Evolutionary conservation across 1,140 invertebrate genomes (phyloP).

Genomic region (Coelopa frigida): DNA sequence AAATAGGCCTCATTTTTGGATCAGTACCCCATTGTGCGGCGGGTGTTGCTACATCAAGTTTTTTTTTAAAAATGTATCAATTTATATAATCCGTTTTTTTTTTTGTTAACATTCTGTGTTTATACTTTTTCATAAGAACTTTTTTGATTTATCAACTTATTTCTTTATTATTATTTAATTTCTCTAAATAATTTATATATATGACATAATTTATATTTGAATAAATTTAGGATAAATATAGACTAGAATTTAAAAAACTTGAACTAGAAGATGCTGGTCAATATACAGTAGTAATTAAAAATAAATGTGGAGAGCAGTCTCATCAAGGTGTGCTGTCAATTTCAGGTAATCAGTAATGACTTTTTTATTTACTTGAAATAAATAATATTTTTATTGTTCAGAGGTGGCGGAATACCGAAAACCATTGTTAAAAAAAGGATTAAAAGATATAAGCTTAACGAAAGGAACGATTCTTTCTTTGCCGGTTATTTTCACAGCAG

Average conservation of each 20-base stretch:
- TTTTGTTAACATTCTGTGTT: too few species aligned
- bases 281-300: constrained; percentile 68
- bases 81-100: too few species aligned
- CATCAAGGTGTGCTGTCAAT: constrained; percentile 63
- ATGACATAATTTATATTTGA: too few species aligned
- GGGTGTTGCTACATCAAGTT: too few species aligned
- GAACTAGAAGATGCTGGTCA: constrained; percentile 65
- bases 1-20: too few species aligned
- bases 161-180: too few species aligned
- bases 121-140: too few species aligned
- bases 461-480: constrained; percentile 68
- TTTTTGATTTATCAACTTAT: too few species aligned
- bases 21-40: too few species aligned
- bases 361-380: not conserved
- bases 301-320: constrained; percentile 65
- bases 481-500: constrained; percentile 68
- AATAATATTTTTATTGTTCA: constrained; percentile 8
- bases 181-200: too few species aligned
- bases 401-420: constrained; percentile 66
- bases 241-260: constrained; percentile 60
- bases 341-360: constrained; percentile 58
- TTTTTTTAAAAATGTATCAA: too few species aligned
- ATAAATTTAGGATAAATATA: constrained; percentile 62
- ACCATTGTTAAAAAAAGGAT: constrained; percentile 63
- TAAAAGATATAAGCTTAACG: constrained; percentile 52